Base-by-base conservation (phyloP, 2,113 vertebrate species). In the Furnarius figulus region DNA sequence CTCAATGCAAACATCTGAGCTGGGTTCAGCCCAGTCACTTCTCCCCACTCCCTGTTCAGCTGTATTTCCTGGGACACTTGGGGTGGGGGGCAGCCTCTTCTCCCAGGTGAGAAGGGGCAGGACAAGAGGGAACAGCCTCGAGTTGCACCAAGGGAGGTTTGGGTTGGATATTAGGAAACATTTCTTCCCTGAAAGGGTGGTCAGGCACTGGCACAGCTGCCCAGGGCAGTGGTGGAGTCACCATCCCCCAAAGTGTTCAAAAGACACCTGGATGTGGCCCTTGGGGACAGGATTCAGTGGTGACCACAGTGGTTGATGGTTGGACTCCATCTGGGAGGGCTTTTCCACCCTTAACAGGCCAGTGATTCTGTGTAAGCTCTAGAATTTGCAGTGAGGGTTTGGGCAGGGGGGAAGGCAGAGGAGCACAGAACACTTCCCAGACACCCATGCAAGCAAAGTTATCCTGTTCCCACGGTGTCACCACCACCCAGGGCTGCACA, bases 221-320 rank as follows among this genome's bases (percentile, higher is more conserved):
- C 40, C 71, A 83, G 53, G 28, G 53, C 24, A 39, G 16, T 14
- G 46, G 47, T 15, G 25, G 39, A 62, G 21, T 27, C 21, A 27
- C 25, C 40, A 42, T 4, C 25, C 25, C 63, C 35, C 17, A 39
- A 13, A 62, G 16, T 6, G 28, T 8, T 47, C 19, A 27, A 40
- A n/a, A 63, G 55, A 28, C 0, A 0, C 4, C 30, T 49, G 79
- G 35, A 31, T 62, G 55, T 62, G 61, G 44, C 71, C 30, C 5
- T 0, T 40, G 55, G 71, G 63, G 63, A 40, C 30, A 6, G 0
- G 30, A 14, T 3, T 35, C 12, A 47, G 46, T 15, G 78, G 20
- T 40, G n/a, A 15, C 6, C 40, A 5, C 12, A 24, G 39, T 39
- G 46, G 5, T 14, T 1, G 82, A 17, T 23, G 63, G 53, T 3